Percentiles rank a stretch among this genome's conserved stretches.
Conservation (phyloP, 2,113 vertebrate species). For the Hemibagrus wyckioides region DNA sequence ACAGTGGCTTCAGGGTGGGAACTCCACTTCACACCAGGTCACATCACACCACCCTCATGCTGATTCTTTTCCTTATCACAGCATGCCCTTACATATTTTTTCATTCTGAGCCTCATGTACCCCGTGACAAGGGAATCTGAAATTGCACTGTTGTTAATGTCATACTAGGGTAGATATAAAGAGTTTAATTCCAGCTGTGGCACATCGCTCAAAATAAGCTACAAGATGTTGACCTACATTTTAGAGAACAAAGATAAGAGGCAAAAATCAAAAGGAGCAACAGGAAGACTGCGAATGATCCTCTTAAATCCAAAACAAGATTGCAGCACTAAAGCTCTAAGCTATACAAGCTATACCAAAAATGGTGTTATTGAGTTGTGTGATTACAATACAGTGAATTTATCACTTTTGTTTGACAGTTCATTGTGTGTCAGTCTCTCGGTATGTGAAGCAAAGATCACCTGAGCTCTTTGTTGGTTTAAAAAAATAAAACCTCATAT, state of each 20-base stretch:
- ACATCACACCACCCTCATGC: not conserved
- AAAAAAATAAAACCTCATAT: not conserved
- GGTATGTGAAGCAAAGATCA: not conserved
- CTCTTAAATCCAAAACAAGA: not conserved
- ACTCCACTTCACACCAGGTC: not conserved
- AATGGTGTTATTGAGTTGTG: not conserved
- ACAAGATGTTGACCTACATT: constrained; percentile 13
- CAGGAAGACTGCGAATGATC: not conserved
- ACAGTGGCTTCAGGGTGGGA: not conserved
- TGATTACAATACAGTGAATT: not conserved
- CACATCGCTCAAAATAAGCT: constrained; percentile 14
- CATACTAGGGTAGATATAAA: not conserved
- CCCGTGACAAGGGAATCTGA: not conserved
- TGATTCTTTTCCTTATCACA: not conserved
- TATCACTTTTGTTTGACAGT: not conserved
- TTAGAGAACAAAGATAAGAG: constrained; percentile 12
- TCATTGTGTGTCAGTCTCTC: not conserved
- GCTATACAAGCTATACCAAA: not conserved
- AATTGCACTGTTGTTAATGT: not conserved
- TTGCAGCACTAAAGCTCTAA: not conserved
- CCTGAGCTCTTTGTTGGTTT: constrained; percentile 16
- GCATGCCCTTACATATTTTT: not conserved
- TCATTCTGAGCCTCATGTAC: not conserved
- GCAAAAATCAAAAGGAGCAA: not conserved
- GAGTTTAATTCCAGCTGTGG: constrained; percentile 13